A percentile compares a stretch with the other conserved stretches of the same genome.
Conservation (phyloP, 2,888 invertebrate genomes). For the Macropis europaea region DNA sequence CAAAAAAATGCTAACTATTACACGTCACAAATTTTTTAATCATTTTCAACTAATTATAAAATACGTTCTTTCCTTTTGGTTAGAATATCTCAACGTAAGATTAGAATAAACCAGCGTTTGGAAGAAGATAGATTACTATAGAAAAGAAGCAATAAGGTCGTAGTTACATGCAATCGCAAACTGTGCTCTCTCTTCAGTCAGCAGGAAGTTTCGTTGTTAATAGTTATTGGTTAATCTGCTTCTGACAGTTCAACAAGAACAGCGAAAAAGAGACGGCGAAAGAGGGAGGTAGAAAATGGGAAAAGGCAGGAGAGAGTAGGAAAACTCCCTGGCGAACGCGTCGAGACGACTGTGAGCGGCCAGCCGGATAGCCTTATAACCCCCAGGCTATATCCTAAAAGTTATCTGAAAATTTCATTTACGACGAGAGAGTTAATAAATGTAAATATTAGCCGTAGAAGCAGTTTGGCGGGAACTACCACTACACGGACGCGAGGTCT, state of each 20-base stretch:
- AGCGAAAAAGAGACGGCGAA: constrained; percentile 36
- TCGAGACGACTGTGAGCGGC: constrained; percentile 53
- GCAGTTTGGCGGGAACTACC: constrained; percentile 76
- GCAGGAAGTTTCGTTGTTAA: constrained; percentile 40
- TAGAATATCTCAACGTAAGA: no score
- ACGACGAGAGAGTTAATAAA: constrained; percentile 79
- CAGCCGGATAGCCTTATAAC: constrained; percentile 72
- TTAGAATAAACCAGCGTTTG: no score
- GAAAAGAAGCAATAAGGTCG: constrained; percentile 23
- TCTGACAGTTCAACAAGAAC: constrained; percentile 66
- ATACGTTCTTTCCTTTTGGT: no score
- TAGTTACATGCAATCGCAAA: constrained; percentile 47
- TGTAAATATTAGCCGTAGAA: constrained; percentile 79
- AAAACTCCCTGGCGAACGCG: constrained; percentile 50
- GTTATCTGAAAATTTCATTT: constrained; percentile 80
- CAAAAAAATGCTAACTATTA: no score
- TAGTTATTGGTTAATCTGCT: constrained; percentile 72
- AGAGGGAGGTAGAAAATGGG: constrained; percentile 38
- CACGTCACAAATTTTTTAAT: no score
- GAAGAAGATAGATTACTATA: no score
- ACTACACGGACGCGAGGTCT: constrained; percentile 59
- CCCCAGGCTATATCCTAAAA: constrained; percentile 77
- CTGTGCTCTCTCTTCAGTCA: constrained; percentile 34
- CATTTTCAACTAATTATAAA: no score
- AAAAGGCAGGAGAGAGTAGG: constrained; percentile 40